Evolutionary conservation across 2,113 vertebrate genomes (phyloP).

Genomic region (Oryzias javanicus): DNA sequence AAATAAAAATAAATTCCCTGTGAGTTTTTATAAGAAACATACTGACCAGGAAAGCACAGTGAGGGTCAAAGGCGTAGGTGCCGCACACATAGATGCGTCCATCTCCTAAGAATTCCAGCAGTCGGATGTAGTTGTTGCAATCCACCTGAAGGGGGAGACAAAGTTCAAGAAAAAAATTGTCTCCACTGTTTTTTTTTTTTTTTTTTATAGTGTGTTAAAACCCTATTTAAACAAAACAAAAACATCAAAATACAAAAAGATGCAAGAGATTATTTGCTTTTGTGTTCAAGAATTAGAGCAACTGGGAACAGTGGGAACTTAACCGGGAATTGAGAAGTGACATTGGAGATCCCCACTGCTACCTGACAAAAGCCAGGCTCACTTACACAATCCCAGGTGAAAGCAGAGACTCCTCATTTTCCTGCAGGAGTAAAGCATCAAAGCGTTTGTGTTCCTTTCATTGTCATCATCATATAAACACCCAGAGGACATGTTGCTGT

Average conservation of each 20-base stretch:
- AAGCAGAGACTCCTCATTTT: not conserved
- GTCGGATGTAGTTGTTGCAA: slow-evolving; percentile 87
- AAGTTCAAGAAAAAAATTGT: slow-evolving; percentile 1
- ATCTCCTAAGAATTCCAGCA: slow-evolving; percentile 80
- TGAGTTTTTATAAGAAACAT: not conserved
- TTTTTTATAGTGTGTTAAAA: too few relatives aligned
- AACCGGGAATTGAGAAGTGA: not conserved
- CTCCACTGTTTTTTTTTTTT: too few relatives aligned
- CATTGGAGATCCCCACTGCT: slow-evolving; percentile 40
- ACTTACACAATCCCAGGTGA: not conserved
- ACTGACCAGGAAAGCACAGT: slow-evolving; percentile 87
- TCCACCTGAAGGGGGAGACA: slow-evolving; percentile 79
- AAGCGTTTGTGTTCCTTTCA: not conserved
- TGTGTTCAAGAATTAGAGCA: not conserved
- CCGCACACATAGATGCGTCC: slow-evolving; percentile 84
- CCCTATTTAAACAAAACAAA: too few relatives aligned
- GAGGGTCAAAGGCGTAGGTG: slow-evolving; percentile 88
- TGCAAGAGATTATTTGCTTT: not conserved
- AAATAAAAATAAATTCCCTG: too few relatives aligned
- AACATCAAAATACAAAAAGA: too few relatives aligned
- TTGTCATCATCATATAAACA: not conserved
- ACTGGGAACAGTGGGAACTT: not conserved
- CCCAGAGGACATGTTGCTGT: not conserved
- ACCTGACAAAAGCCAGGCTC: slow-evolving; percentile 1
- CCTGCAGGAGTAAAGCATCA: not conserved